Percentiles rank a stretch among this genome's conserved stretches.
Evolutionary conservation across 2,113 vertebrate species (phyloP).

Genomic region (Halichoerus grypus): DNA sequence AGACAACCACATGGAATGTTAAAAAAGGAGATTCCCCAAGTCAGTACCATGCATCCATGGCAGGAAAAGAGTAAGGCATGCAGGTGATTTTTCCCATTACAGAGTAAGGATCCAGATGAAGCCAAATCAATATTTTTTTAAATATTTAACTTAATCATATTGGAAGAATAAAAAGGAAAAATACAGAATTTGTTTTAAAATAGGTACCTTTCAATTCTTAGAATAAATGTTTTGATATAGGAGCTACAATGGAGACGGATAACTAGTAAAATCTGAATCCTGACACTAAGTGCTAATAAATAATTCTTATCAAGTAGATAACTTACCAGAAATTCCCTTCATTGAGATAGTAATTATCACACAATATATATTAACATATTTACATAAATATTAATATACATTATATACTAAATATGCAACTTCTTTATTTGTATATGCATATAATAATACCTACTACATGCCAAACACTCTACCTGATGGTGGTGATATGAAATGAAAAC

Average conservation of each 20-base stretch:
- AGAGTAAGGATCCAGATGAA: neutral
- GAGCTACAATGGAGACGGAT: neutral
- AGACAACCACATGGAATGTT: neutral
- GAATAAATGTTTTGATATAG: neutral
- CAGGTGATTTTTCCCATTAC: neutral
- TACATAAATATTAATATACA: neutral
- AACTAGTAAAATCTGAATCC: neutral
- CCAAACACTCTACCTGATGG: neutral
- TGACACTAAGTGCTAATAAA: neutral
- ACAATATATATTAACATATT: neutral
- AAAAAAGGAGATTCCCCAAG: neutral
- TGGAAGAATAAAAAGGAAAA: neutral
- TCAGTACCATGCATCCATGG: neutral
- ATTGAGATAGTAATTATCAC: neutral
- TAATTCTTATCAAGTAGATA: neutral
- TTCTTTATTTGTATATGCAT: neutral
- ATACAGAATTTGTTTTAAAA: neutral
- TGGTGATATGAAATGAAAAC: neutral
- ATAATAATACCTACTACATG: neutral
- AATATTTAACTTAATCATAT: conserved; percentile 16
- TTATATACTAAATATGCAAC: neutral
- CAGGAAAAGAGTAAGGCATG: neutral
- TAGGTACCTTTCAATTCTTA: neutral
- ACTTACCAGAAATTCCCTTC: neutral
- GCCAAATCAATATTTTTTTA: neutral